A percentile compares a stretch with the other conserved stretches of the same genome.
These are phyloP conservation scores for Aleiodes sp. DNA, from an alignment of 1,140 invertebrate genomes.

Conservation along the genomic window DNA sequence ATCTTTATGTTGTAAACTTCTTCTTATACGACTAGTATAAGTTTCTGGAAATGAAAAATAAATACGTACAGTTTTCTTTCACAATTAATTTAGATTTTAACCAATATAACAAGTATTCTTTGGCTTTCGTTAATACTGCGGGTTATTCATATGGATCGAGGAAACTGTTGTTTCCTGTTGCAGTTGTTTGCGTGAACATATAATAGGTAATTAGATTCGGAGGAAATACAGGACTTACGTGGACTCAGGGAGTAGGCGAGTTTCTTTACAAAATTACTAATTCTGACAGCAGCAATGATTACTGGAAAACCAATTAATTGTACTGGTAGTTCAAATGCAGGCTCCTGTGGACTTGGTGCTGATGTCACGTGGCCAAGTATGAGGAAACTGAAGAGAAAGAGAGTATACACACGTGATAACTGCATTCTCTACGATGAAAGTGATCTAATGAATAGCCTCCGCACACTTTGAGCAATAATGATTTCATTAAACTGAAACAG, in stretches of 20 bases:
- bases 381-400: constrained; percentile 50
- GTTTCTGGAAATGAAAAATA: constrained; percentile 67
- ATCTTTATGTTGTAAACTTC: constrained; percentile 52
- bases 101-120: neutral
- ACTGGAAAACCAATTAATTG: constrained; percentile 85
- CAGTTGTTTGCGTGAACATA: neutral
- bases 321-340: constrained; percentile 78
- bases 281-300: constrained; percentile 81
- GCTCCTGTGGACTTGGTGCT: constrained; percentile 65
- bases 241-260: constrained; percentile 82
- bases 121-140: constrained; percentile 57
- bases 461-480: neutral
- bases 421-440: constrained; percentile 41
- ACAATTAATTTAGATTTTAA: no score
- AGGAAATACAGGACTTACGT: constrained; percentile 73
- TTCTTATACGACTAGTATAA: constrained; percentile 67
- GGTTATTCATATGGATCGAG: constrained; percentile 38
- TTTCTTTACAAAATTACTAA: constrained; percentile 85
- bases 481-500: constrained; percentile 17
- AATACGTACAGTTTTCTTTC: no score
- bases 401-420: constrained; percentile 35
- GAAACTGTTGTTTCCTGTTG: constrained; percentile 26
- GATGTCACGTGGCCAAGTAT: constrained; percentile 51
- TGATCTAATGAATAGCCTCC: neutral
- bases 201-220: neutral